A percentile compares a stretch with the other conserved stretches of the same genome.
phyloP scores from a whole-genome alignment of 2,797 vertebrate genomes.

The Microctenopoma steveboyesi region DNA sequence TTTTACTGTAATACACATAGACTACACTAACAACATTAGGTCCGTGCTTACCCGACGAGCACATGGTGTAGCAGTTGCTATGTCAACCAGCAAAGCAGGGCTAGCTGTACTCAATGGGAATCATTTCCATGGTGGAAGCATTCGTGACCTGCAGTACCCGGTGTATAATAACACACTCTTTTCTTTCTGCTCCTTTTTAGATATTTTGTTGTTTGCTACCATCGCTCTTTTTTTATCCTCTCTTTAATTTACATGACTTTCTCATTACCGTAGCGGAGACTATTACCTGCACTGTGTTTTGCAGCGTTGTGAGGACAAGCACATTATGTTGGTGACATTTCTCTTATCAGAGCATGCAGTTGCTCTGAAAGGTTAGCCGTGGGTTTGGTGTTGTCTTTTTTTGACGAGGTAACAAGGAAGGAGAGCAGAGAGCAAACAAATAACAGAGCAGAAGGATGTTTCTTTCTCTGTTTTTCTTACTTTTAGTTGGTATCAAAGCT shows the following conservation, averaged over 20 bases:
- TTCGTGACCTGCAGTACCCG: conserved; percentile 51
- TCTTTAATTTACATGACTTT: conserved; percentile 19
- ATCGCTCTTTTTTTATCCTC: neutral
- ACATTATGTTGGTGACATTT: conserved; percentile 36
- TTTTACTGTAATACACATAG: neutral
- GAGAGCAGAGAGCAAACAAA: conserved; percentile 32
- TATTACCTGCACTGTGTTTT: conserved; percentile 26
- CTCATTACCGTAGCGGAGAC: conserved; percentile 3
- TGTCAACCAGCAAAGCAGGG: conserved; percentile 63
- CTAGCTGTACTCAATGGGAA: conserved; percentile 32
- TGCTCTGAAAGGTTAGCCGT: conserved; percentile 38
- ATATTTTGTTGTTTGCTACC: neutral
- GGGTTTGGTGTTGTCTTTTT: conserved; percentile 13
- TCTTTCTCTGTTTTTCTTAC: conserved; percentile 18
- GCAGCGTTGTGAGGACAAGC: conserved; percentile 12
- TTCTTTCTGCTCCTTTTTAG: neutral
- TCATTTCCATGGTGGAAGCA: conserved; percentile 35
- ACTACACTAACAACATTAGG: conserved; percentile 15
- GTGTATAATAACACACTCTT: conserved; percentile 20
- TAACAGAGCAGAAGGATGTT: conserved; percentile 13
- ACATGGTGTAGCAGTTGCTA: conserved; percentile 69
- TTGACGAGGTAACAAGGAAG: conserved; percentile 36
- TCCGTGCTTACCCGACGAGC: conserved; percentile 39
- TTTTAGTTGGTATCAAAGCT: conserved; percentile 35
- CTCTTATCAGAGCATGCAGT: conserved; percentile 20